Evolutionary conservation across 1,140 invertebrate genomes (phyloP).

Genomic region (Dryas iulia): DNA sequence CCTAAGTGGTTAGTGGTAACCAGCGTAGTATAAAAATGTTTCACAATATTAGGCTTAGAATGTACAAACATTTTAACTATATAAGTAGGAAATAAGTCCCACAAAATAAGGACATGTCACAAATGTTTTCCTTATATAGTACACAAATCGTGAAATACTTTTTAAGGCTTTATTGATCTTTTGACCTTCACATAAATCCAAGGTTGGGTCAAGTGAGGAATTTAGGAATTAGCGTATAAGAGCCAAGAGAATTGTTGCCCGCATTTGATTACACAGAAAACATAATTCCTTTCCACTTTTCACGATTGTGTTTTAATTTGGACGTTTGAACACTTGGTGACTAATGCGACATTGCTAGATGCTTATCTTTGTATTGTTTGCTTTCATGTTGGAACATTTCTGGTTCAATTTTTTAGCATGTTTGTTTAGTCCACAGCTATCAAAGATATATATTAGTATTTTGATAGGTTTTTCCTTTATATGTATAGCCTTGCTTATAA

Average conservation of each 20-base stretch:
- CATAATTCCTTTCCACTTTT: not conserved
- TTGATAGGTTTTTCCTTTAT: too few species aligned
- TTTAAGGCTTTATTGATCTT: slow-evolving; percentile 8
- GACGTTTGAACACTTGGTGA: not conserved
- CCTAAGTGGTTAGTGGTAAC: too few species aligned
- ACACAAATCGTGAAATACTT: not conserved
- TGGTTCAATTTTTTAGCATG: not conserved
- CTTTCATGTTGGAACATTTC: not conserved
- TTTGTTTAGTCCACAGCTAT: not conserved
- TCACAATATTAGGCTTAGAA: too few species aligned
- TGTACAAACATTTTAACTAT: too few species aligned
- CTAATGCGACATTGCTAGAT: not conserved
- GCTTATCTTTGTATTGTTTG: not conserved
- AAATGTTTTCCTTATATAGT: not conserved
- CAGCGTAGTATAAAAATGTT: not conserved
- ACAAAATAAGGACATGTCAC: not conserved
- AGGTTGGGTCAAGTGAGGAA: slow-evolving; percentile 12
- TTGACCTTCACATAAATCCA: slow-evolving; percentile 15
- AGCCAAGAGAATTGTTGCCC: not conserved
- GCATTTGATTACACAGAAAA: not conserved
- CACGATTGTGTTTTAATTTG: not conserved
- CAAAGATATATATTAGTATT: too few species aligned
- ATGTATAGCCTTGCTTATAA: too few species aligned
- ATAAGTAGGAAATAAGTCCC: not conserved
- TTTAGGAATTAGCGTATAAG: slow-evolving; percentile 14